phyloP scores from a whole-genome alignment of 2,113 vertebrate species.

The Pelusios castaneus region DNA sequence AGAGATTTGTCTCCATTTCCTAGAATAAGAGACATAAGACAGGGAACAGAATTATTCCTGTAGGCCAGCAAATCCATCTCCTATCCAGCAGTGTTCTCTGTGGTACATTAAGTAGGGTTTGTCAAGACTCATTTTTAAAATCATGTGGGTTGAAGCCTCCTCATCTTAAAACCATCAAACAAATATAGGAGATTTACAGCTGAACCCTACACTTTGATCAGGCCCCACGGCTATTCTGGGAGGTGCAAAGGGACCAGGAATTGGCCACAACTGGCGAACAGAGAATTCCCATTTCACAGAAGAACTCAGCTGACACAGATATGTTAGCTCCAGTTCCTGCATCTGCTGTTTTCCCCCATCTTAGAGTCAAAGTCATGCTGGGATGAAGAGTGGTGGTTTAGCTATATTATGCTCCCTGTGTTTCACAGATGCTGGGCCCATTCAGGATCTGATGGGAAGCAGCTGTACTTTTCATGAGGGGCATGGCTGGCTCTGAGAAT shows the following conservation, averaged over 20 bases:
- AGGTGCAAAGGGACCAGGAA: not conserved
- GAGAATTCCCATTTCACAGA: not conserved
- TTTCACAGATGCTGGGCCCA: not conserved
- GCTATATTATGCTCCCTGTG: not conserved
- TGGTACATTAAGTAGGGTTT: not conserved
- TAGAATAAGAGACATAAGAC: not conserved
- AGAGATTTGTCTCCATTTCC: not conserved
- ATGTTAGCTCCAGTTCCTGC: not conserved
- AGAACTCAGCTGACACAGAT: not conserved
- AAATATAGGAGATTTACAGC: not conserved
- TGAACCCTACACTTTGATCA: not conserved
- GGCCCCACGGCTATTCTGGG: not conserved
- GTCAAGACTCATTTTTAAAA: not conserved
- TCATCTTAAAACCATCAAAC: not conserved
- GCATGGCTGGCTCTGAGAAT: not conserved
- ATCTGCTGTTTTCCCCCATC: not conserved
- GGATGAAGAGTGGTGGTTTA: not conserved
- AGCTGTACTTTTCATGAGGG: not conserved
- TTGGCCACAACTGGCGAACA: not conserved
- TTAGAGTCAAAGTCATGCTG: not conserved
- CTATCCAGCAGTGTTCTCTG: not conserved
- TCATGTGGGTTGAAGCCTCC: not conserved
- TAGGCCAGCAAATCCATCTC: not conserved
- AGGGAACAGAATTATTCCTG: not conserved
- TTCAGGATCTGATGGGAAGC: not conserved